Conservation (phyloP, 2,888 invertebrate species). For the Agriopis marginaria region DNA sequence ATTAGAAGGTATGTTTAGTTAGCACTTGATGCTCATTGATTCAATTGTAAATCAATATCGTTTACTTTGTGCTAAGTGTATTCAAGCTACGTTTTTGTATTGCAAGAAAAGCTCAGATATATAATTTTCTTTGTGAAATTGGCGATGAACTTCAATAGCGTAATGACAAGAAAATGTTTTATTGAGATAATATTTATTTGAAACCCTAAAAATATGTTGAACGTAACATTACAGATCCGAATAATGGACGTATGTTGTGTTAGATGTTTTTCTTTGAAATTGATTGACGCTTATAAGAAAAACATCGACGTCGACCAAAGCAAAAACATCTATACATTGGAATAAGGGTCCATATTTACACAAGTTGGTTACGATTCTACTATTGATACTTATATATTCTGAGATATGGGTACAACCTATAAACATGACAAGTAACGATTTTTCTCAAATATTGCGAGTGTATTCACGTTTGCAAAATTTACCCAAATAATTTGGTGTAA, state of each 20-base stretch:
- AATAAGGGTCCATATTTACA: background rate
- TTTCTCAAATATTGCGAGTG: background rate
- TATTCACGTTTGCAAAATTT: background rate
- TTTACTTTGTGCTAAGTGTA: background rate
- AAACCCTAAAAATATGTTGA: conserved; percentile 5
- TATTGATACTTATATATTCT: background rate
- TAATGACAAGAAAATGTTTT: background rate
- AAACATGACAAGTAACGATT: background rate
- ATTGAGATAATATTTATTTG: conserved; percentile 11
- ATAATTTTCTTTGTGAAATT: background rate
- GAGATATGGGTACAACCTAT: no score
- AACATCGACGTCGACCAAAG: background rate
- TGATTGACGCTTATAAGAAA: conserved; percentile 2
- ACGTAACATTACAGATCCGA: background rate
- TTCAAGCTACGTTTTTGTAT: background rate
- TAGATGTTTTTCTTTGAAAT: conserved; percentile 5
- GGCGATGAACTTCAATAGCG: no score
- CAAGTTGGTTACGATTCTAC: background rate
- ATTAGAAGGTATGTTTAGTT: conserved; percentile 11
- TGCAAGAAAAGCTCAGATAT: background rate
- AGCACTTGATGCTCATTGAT: conserved; percentile 1
- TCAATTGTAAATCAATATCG: background rate
- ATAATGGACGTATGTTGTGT: background rate
- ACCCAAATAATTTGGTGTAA: no score
- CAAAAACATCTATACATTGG: background rate